A percentile compares a stretch with the other conserved stretches of the same genome.
phyloP scores from a whole-genome alignment of 92 coral and sea anemone genomes.

The Palythoa grandis region DNA sequence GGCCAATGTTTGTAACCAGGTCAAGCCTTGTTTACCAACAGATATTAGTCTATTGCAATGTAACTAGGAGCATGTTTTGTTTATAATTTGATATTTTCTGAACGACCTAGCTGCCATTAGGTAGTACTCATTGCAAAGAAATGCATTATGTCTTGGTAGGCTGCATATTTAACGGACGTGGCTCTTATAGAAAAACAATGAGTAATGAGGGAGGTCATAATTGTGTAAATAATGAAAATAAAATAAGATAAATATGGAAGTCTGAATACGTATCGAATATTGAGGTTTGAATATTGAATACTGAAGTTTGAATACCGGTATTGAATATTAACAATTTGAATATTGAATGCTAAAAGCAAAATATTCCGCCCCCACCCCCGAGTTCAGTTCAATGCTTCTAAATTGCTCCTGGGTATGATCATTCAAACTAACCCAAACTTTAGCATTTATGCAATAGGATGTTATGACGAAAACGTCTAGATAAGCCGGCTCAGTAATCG shows the following conservation, averaged over 20 bases:
- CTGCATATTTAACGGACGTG: not conserved
- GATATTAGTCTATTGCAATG: not conserved
- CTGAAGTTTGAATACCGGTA: too few relatives aligned
- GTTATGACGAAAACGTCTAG: too few relatives aligned
- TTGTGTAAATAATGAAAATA: not conserved
- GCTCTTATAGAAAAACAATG: not conserved
- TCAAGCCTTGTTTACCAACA: conserved; percentile 7
- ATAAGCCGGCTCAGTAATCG: too few relatives aligned
- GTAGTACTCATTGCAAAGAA: not conserved
- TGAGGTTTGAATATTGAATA: too few relatives aligned
- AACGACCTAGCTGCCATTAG: not conserved
- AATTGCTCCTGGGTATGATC: too few relatives aligned
- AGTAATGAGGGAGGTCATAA: not conserved
- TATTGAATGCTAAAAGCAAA: too few relatives aligned
- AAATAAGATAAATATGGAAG: not conserved
- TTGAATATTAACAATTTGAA: too few relatives aligned
- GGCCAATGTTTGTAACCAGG: not conserved
- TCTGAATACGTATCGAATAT: not conserved
- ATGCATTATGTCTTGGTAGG: not conserved
- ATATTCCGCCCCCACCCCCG: too few relatives aligned
- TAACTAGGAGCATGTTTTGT: conserved; percentile 16
- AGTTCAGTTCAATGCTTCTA: too few relatives aligned
- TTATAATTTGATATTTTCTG: not conserved
- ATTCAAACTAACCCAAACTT: too few relatives aligned
- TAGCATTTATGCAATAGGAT: too few relatives aligned